phyloP scores from a whole-genome alignment of 2,113 vertebrate genomes.

The Myiagra hebetior region DNA sequence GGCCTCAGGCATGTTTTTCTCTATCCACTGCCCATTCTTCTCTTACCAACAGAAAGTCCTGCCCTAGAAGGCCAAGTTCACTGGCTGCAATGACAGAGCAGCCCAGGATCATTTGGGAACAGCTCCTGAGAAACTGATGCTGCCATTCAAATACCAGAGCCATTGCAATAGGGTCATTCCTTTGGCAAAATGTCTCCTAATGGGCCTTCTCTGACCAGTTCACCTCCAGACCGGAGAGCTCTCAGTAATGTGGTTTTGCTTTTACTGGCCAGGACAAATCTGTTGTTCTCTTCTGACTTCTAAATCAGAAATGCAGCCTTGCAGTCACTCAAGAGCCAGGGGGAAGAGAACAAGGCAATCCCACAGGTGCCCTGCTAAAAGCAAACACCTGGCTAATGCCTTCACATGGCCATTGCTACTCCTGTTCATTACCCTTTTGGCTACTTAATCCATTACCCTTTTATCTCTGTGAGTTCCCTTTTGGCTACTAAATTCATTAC shows the following conservation, averaged over 20 bases:
- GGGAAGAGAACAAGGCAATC: background rate
- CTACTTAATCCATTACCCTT: background rate
- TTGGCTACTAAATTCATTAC: background rate
- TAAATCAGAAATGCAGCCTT: background rate
- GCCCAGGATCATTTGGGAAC: background rate
- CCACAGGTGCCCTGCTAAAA: background rate
- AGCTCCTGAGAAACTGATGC: background rate
- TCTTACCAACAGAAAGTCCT: background rate
- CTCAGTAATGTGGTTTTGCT: background rate
- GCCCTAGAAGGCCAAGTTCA: background rate
- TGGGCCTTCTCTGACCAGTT: background rate
- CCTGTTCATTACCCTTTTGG: background rate
- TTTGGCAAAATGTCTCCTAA: background rate
- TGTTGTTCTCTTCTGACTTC: background rate
- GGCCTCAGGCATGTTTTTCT: background rate
- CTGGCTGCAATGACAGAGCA: background rate
- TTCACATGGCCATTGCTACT: background rate
- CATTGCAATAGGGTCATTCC: background rate
- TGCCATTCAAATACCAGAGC: background rate
- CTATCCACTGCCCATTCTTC: rapidly evolving
- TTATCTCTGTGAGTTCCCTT: background rate
- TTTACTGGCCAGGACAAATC: background rate
- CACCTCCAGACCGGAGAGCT: background rate
- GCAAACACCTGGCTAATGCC: background rate
- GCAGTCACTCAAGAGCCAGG: background rate